Percentiles rank a stretch among this genome's conserved stretches.
Conservation (phyloP, 2,797 vertebrate species). For the Chromis chromis region DNA sequence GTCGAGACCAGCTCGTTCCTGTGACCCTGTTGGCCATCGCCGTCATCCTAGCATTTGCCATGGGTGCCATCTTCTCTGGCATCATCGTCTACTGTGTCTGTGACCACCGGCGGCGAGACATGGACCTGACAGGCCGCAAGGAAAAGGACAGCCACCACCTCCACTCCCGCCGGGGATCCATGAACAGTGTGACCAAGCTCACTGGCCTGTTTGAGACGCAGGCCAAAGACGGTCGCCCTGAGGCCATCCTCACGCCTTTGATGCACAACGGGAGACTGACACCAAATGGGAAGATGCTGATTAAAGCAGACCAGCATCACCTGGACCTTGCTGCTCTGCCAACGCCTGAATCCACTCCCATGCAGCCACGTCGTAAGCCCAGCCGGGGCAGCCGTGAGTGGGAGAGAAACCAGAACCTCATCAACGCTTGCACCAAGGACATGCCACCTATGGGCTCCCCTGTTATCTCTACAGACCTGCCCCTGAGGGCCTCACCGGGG, state of each 20-base stretch:
- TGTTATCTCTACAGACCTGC: constrained; percentile 94
- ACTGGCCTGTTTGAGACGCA: constrained; percentile 95
- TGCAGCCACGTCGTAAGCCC: constrained; percentile 95
- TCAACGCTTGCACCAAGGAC: constrained; percentile 98
- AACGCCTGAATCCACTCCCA: constrained; percentile 96
- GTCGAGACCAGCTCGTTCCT: constrained; percentile 95
- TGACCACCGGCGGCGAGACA: constrained; percentile 92
- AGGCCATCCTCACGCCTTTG: constrained; percentile 94
- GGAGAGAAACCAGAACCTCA: constrained; percentile 98
- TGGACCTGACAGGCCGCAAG: constrained; percentile 88
- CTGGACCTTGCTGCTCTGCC: constrained; percentile 94
- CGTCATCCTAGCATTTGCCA: constrained; percentile 96
- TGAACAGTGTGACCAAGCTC: constrained; percentile 98
- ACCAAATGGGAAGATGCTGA: constrained; percentile 91
- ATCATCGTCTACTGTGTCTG: constrained; percentile 97
- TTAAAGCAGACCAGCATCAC: constrained; percentile 97
- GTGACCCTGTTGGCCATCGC: constrained; percentile 96
- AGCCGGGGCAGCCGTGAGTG: constrained; percentile 95
- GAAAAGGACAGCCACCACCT: constrained; percentile 90
- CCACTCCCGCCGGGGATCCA: constrained; percentile 92
- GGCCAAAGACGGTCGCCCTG: constrained; percentile 94
- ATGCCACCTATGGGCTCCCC: constrained; percentile 90
- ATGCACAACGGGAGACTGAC: constrained; percentile 96
- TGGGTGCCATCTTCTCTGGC: constrained; percentile 97
- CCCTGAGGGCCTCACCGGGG: constrained; percentile 93